Base-by-base conservation (phyloP, 2,797 vertebrate genomes). In the Lutjanus argentimaculatus region DNA sequence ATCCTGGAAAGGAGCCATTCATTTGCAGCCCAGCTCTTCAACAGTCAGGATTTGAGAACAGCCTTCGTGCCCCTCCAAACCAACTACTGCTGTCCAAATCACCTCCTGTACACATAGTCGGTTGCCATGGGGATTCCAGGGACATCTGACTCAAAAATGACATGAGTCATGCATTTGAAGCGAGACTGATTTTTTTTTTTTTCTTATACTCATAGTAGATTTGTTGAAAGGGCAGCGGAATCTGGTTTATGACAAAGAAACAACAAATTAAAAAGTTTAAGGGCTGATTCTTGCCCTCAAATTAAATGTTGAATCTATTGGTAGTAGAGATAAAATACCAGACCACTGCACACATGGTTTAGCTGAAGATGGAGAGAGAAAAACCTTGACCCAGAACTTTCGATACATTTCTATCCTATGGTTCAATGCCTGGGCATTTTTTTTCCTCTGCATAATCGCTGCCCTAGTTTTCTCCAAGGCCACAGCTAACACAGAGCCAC, bases 121-220 rank as follows among this genome's bases (percentile, higher is more conserved):
- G 93, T 96, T 93, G 83, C 92, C 91, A 95, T 94, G 72, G 93
- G 67, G 89, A 95, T 91, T 73, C 66, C 83, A 88, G 82, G 89
- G 90, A 93, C 91, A 88, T 88, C 83, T 84, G 87, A 91, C 84
- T 93, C 67, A 89, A 83, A 79, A 82, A 81, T 79, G 75, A 86
- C 82, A 82, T 80, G 88, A 93, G 80, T 92, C 87, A 92, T 73
- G 40, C 67, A 75, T 91, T 82, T 85, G 43, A 87, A 83, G 77
- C 77, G 75, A 67, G 19, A 81, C 25, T 2, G 30, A 36, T 36
- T 36, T 66, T 49, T 69, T 77, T 83, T 40, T 19, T n/a, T 52
- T 74, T 57, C 51, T 73, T 75, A 13, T 12, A 43, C 36, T 71
- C 6, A 1, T 14, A 42, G 46, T 48, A 17, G 45, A 52, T 63